phyloP scores from a whole-genome alignment of 2,888 invertebrate species.

The Syritta pipiens region DNA sequence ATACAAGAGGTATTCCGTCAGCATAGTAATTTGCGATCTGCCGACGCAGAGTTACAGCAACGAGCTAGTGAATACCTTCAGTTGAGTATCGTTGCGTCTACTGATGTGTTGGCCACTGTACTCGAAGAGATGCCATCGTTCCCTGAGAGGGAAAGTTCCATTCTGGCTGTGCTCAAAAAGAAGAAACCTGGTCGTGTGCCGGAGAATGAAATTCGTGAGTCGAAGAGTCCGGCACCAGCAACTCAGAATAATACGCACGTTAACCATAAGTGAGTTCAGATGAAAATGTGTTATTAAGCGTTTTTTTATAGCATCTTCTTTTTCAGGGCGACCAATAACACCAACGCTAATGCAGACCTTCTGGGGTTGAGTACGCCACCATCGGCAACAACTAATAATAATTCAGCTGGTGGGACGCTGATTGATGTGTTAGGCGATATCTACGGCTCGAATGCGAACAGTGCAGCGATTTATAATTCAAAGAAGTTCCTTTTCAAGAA shows the following conservation, averaged over 20 bases:
- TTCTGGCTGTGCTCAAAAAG: constrained; percentile 98
- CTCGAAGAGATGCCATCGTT: constrained; percentile 99
- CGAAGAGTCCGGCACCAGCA: constrained; percentile 85
- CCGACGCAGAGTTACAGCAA: constrained; percentile 99
- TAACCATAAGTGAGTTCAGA: constrained; percentile 78
- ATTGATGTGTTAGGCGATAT: constrained; percentile 96
- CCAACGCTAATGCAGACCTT: constrained; percentile 87
- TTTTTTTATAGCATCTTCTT: neutral
- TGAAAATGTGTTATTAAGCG: neutral
- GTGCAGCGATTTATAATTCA: constrained; percentile 86
- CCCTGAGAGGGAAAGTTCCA: constrained; percentile 98
- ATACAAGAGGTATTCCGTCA: constrained; percentile 97
- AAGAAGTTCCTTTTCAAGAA: constrained; percentile 98
- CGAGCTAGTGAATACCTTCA: constrained; percentile 98
- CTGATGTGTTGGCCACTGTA: constrained; percentile 98
- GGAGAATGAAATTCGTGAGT: constrained; percentile 90
- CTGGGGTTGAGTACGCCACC: constrained; percentile 94
- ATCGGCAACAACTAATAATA: constrained; percentile 83
- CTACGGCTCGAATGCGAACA: constrained; percentile 83
- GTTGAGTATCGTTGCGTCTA: constrained; percentile 95
- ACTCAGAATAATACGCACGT: constrained; percentile 78
- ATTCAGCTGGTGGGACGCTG: constrained; percentile 87
- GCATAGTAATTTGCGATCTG: constrained; percentile 97
- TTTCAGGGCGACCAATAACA: constrained; percentile 73
- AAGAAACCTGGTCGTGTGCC: constrained; percentile 97